A percentile compares a stretch with the other conserved stretches of the same genome.
Evolutionary conservation across 1,140 invertebrate species (phyloP).

Genomic region (Saccostrea glomerata): DNA sequence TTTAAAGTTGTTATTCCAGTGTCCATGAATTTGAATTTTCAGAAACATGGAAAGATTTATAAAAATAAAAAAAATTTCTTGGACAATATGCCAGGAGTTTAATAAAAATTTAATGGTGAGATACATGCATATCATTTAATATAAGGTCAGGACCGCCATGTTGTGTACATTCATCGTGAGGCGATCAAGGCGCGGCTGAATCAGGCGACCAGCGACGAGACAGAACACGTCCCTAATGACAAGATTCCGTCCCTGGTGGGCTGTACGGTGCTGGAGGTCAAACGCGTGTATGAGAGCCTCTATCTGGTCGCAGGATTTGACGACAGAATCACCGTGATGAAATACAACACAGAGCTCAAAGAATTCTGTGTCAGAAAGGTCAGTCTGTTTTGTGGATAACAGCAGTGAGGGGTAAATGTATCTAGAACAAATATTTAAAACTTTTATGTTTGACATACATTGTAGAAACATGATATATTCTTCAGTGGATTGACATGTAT

Average conservation of each 20-base stretch:
- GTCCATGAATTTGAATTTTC: too few relatives aligned
- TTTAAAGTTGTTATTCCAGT: too few relatives aligned
- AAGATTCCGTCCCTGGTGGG: constrained; percentile 80
- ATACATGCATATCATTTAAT: constrained; percentile 32
- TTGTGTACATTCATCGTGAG: constrained; percentile 84
- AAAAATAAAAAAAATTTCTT: too few relatives aligned
- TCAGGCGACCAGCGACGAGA: constrained; percentile 80
- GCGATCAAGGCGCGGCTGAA: constrained; percentile 82
- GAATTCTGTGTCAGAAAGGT: constrained; percentile 77
- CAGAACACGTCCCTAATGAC: constrained; percentile 82
- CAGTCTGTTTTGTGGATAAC: neutral
- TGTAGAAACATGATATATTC: neutral
- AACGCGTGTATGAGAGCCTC: constrained; percentile 75
- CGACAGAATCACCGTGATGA: constrained; percentile 81
- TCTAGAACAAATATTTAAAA: neutral
- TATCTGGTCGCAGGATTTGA: constrained; percentile 85
- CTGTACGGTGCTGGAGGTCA: constrained; percentile 83
- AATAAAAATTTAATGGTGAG: neutral
- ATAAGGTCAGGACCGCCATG: constrained; percentile 82
- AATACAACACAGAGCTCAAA: constrained; percentile 73
- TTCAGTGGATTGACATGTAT: neutral
- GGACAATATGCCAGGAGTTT: too few relatives aligned
- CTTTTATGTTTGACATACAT: too few relatives aligned
- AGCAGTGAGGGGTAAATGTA: neutral
- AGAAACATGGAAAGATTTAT: too few relatives aligned